Base-by-base conservation (phyloP, 2,888 invertebrate genomes). In the Ypsolopha sequella region DNA sequence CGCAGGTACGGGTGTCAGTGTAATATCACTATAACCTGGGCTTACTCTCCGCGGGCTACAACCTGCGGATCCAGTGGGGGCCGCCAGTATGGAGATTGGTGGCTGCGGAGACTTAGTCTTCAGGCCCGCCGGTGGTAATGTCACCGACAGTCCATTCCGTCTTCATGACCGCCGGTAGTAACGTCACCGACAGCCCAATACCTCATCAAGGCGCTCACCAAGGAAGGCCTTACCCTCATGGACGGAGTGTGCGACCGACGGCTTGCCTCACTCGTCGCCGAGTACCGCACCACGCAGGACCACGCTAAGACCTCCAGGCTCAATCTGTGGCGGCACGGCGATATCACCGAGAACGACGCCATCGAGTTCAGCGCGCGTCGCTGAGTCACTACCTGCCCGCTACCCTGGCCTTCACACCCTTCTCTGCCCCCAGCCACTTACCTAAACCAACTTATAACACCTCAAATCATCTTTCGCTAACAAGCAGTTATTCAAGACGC, bases 251-350 rank as follows among this genome's bases (percentile, higher is more conserved):
- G 93, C 60, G 97, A 97, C 68, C 91, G 91, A 58, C 91, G 95
- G 61, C 90, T 98, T 58, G 90, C 91, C 55, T 90, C 91, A 70
- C 77, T 97, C 73, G 91, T 94, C 75, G 80, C 89, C 43, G 95
- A 95, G 65, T 98, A 98, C 81, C 90, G 89, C 69, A 91, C 90
- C 53, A 96, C 97, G 45, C 95, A 98, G 76, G 93, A 95, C 57
- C 89, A 90, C 58, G 98, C 98, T 24, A 94, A 95, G 82, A 91
- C 91, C 66, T 90, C 92, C 61, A 96, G 96, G 75, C 89, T 92
- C 64, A 95, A 94, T 79, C 93, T 99, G 66, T 99, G 99, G 99
- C 93, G 95, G 70, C 99, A 99, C 74, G 99, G 99, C n/a, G 99
- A 99, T 80, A 96, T 99, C 81, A 95, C 95, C 55, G 96, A 95